Percentiles rank a stretch among this genome's conserved stretches.
phyloP scores from a whole-genome alignment of 2,797 vertebrate genomes.

The Discoglossus pictus region DNA sequence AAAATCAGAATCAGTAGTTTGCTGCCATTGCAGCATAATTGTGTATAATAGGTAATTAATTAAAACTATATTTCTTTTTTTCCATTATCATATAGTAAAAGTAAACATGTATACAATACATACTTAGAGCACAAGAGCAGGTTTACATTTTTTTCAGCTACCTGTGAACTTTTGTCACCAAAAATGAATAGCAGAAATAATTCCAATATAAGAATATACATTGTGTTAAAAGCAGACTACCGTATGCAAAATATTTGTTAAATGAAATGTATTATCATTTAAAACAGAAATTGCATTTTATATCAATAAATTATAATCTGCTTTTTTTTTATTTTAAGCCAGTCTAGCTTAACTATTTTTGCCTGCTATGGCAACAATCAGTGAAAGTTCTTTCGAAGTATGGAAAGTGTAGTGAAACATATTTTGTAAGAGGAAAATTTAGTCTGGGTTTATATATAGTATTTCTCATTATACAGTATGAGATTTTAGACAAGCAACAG shows the following conservation, averaged over 20 bases:
- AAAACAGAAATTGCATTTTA: neutral
- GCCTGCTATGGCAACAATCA: neutral
- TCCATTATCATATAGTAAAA: too few relatives aligned
- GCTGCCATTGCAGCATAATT: too few relatives aligned
- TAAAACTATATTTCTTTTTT: too few relatives aligned
- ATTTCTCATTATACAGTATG: too few relatives aligned
- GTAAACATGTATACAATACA: too few relatives aligned
- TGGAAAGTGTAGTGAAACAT: neutral
- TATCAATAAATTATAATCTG: neutral
- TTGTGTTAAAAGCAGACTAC: neutral
- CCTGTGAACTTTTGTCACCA: neutral
- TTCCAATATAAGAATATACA: neutral
- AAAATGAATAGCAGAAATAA: neutral
- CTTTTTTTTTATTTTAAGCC: neutral
- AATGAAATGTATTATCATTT: neutral
- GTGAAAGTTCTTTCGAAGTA: neutral
- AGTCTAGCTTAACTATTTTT: neutral
- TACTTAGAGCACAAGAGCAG: too few relatives aligned
- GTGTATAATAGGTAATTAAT: too few relatives aligned
- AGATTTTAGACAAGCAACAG: too few relatives aligned
- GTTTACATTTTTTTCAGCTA: neutral
- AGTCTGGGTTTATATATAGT: too few relatives aligned
- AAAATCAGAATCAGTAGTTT: too few relatives aligned
- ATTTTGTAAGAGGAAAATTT: too few relatives aligned
- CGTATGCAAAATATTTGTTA: conserved; percentile 2